Evolutionary conservation across 2,113 vertebrate species (phyloP).

Genomic region (Ursus arctos): DNA sequence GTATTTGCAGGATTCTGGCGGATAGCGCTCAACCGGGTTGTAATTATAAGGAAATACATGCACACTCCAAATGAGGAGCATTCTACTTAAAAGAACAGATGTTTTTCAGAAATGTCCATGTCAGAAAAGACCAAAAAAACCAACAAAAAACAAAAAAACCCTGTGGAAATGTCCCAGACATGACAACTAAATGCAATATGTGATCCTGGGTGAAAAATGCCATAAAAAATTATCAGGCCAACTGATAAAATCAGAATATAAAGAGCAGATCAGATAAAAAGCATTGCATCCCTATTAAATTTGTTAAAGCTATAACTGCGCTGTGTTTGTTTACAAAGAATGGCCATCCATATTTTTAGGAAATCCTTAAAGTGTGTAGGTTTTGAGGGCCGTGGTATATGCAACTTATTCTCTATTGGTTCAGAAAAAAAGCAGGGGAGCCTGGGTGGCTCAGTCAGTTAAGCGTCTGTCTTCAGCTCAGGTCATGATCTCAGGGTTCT

Average conservation of each 20-base stretch:
- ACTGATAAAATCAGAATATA: neutral
- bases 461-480: neutral
- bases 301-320: neutral
- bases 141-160: neutral
- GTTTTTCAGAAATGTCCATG: neutral
- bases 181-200: neutral
- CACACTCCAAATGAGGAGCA: neutral
- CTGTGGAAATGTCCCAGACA: neutral
- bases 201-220: neutral
- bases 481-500: neutral
- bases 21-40: neutral
- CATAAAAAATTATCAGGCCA: neutral
- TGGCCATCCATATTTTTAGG: neutral
- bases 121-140: neutral
- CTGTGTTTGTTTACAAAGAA: neutral
- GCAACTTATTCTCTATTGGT: neutral
- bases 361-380: neutral
- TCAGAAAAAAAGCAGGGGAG: neutral
- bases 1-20: neutral
- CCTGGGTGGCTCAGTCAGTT: neutral
- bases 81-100: neutral
- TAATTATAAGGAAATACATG: neutral
- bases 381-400: neutral
- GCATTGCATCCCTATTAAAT: neutral
- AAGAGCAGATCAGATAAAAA: neutral